These are phyloP conservation scores for Dendroctonus ponderosae DNA, from an alignment of 1,140 invertebrate genomes.

Conservation along the genomic window DNA sequence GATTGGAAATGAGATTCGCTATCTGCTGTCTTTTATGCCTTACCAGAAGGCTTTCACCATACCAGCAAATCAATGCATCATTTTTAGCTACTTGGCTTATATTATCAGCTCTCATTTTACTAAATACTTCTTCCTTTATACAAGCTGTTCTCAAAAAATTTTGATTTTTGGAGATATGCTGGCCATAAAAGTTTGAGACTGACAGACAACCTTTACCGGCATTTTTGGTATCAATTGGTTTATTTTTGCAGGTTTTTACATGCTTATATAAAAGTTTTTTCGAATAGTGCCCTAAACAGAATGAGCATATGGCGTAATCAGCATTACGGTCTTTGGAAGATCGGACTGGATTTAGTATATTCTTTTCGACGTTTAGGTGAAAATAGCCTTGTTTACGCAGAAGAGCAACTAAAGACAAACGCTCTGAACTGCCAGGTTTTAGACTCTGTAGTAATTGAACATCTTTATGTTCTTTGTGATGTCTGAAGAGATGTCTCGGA, in stretches of 20 bases:
- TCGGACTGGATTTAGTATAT: constrained; percentile 25
- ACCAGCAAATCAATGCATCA: constrained; percentile 34
- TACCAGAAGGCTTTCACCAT: constrained; percentile 29
- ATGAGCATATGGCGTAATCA: constrained; percentile 28
- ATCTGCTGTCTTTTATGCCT: constrained; percentile 37
- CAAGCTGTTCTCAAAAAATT: constrained; percentile 13
- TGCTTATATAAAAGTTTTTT: constrained; percentile 30
- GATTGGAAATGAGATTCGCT: constrained; percentile 26
- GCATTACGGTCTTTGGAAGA: not conserved
- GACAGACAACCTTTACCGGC: constrained; percentile 8
- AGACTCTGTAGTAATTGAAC: constrained; percentile 3
- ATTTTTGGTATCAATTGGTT: not conserved
- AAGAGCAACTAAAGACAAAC: not conserved
- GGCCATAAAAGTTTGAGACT: constrained; percentile 22
- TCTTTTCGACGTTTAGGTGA: constrained; percentile 31
- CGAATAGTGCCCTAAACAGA: constrained; percentile 29
- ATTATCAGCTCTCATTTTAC: constrained; percentile 29
- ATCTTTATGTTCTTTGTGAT: constrained; percentile 3
- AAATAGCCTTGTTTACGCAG: constrained; percentile 38
- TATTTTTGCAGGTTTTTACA: constrained; percentile 26
- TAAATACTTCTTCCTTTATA: constrained; percentile 34
- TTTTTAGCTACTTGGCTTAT: constrained; percentile 31
- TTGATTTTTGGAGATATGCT: not conserved
- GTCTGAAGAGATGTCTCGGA: no score
- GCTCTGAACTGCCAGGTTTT: constrained; percentile 6